Conservation (phyloP, 2,888 invertebrate species). For the Leptura quadrifasciata region DNA sequence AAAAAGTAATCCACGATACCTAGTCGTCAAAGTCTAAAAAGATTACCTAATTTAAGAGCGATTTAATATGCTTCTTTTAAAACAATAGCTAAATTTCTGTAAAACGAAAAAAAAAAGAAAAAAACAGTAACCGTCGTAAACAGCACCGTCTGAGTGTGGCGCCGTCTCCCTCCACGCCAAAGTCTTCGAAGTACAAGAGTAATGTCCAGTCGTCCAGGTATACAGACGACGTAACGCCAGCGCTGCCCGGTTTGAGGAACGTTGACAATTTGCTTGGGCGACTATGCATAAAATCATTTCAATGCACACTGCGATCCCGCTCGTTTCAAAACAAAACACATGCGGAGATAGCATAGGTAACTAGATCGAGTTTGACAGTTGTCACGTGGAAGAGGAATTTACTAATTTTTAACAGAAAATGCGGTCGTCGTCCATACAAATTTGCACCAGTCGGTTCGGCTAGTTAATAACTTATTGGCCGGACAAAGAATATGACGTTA, state of each 20-base stretch:
- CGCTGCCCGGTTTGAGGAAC: conserved; percentile 41
- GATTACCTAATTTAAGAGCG: background rate
- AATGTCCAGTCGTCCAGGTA: conserved; percentile 70
- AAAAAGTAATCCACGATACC: conserved; percentile 7
- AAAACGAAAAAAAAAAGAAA: conserved; percentile 48
- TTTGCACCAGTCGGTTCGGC: conserved; percentile 21
- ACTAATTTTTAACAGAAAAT: conserved; percentile 64
- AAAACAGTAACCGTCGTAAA: conserved; percentile 69
- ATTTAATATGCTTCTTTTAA: background rate
- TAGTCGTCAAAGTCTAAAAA: background rate
- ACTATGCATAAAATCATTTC: conserved; percentile 73
- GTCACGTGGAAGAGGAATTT: conserved; percentile 70
- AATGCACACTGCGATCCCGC: conserved; percentile 74
- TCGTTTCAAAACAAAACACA: conserved; percentile 75
- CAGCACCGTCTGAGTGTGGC: conserved; percentile 70
- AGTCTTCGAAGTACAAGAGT: conserved; percentile 70
- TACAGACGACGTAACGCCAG: conserved; percentile 57
- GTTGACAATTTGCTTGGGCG: conserved; percentile 65
- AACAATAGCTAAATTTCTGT: conserved; percentile 40
- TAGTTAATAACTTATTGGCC: conserved; percentile 13
- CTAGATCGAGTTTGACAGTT: conserved; percentile 74
- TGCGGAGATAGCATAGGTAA: conserved; percentile 74
- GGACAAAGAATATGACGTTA: background rate
- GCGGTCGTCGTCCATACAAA: conserved; percentile 40
- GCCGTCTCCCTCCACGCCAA: conserved; percentile 68